Evolutionary conservation across 2,113 vertebrate genomes (phyloP), one percentile per base, ranked within the genome.

Genomic region (Archocentrus centrarchus): DNA sequence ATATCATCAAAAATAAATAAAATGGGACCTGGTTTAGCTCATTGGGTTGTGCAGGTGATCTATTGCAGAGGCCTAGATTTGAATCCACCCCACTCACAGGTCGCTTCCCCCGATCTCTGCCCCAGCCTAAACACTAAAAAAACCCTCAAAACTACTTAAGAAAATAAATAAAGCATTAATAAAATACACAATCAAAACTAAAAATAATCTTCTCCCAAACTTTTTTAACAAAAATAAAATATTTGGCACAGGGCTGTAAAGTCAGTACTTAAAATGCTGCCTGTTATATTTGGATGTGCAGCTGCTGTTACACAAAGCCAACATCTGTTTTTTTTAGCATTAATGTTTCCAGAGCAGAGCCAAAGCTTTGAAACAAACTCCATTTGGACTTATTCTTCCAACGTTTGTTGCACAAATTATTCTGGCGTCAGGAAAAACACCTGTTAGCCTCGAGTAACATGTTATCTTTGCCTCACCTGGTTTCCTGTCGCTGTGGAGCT

Each of bases 281-380:
- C 66, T 5, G 44, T 70, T 70, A 53, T 53, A 53, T 30, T 70
- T 20, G 9, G 9, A 50, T 70, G 66, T 53, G 66, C 44, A 70
- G 68, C 47, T 53, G 68, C 27, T 9, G 68, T 73, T 73, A 44
- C 24, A 55, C 44, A 73, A 53, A 73, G 68, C 24, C 27, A 73
- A 55, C 27, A 55, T 73, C 27, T 55, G 47, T 32, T 47, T 73
- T 3, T 3, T 0, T 55, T 53, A 35, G 27, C 47, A 53, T 73
- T 73, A n/a, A 73, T 73, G 47, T 32, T 73, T 73, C 47, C 47
- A 55, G 24, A 35, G 17, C 68, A 73, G 44, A 73, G 27, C 68
- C 8, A 13, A 27, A 55, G 47, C 68, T 73, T 73, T 73, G 20
- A 73, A 73, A 32, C 66, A 73, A 53, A 53, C 44, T 5, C 20